Evolutionary conservation across 1,140 invertebrate genomes (phyloP), one percentile per base, ranked within the genome.

Genomic region (Temnothorax longispinosus): DNA sequence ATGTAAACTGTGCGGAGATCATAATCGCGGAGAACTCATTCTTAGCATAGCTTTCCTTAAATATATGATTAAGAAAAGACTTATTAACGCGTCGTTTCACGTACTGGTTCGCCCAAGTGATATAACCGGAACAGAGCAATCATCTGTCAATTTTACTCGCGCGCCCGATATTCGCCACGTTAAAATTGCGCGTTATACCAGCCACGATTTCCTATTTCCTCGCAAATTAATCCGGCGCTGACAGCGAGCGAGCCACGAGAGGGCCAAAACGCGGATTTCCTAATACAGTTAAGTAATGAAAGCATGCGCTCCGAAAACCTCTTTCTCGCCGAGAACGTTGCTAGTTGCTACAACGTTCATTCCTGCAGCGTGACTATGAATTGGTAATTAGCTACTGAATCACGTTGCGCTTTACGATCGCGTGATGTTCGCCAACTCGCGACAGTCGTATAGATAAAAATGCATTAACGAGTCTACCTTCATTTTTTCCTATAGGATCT

Each of bases 341-440:
- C 47, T 27, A 27, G 21, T 21, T 21, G 21, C 21, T 27, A 65
- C 47, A 56, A 44, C 35, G 21, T 21, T 41, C 65, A 35, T 71
- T 71, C 50, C 65, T 71, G n/a, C 38, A 18, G 6, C 35, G 38
- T 56, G 64, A 81, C 35, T 71, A 56, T 56, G 50, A 71, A 27
- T 81, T 71, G 64, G 32, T 81, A 81, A 81, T 81, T 81, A 81
- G 21, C 21, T 38, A 71, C 52, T 81, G 65, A 81, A 81, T 56
- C 38, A 32, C 64, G 35, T 44, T 71, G 21, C 35, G 21, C 35
- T 81, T 81, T 56, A 81, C 11, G 64, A 71, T 71, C 62, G 64
- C 47, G 62, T 54, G 60, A 41, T 67, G 41, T 21, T 27, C 5
- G 76, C 47, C 44, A 38, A 0, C 6, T 78, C 56, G 27, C 21